Conservation (phyloP, 2,113 vertebrate genomes). For the Anoplopoma fimbria region DNA sequence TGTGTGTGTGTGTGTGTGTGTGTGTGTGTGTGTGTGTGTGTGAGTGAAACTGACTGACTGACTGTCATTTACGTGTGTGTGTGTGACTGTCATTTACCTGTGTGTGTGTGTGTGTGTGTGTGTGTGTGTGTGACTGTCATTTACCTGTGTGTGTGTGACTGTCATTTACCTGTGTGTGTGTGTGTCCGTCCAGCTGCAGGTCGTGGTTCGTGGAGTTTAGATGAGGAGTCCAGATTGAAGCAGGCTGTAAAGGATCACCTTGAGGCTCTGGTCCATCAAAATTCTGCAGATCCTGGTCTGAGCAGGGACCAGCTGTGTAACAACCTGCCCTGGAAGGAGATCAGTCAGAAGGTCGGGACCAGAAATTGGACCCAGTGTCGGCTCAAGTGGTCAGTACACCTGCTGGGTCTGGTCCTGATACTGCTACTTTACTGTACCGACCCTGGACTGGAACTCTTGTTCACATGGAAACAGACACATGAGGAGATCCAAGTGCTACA, state of each 20-base stretch:
- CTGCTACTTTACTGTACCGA: too few relatives aligned
- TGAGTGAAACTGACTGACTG: too few relatives aligned
- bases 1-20: too few relatives aligned
- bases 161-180: background rate
- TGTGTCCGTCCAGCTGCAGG: background rate
- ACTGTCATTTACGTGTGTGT: background rate
- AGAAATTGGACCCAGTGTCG: conserved; percentile 71
- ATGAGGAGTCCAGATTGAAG: conserved; percentile 54
- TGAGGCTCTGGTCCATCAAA: conserved; percentile 22
- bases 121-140: too few relatives aligned
- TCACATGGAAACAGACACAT: background rate
- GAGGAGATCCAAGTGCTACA: background rate
- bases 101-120: too few relatives aligned
- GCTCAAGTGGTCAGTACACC: conserved; percentile 68
- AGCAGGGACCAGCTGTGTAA: conserved; percentile 66
- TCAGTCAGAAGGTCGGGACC: conserved; percentile 64
- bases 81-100: background rate
- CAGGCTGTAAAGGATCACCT: conserved; percentile 58
- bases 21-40: too few relatives aligned
- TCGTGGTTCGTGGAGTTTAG: conserved; percentile 36
- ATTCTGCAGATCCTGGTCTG: conserved; percentile 22
- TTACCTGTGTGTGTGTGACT: too few relatives aligned
- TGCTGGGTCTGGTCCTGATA: background rate
- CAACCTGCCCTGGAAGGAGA: conserved; percentile 74
- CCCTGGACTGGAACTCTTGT: background rate